phyloP scores from a whole-genome alignment of 2,888 invertebrate species.

The Deilephila porcellus region DNA sequence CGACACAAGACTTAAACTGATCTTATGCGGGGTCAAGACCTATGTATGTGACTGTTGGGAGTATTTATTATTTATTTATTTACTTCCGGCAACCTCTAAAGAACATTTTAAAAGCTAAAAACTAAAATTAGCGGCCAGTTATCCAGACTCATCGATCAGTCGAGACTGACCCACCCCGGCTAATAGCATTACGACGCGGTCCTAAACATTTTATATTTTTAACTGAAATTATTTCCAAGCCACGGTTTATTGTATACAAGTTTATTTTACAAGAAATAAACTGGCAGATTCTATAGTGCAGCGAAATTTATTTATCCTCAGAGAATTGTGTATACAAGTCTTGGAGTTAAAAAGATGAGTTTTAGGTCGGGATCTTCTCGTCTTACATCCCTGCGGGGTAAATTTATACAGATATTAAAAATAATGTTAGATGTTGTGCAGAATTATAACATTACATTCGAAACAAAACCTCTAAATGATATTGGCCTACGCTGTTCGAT shows the following conservation, averaged over 20 bases:
- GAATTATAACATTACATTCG: too few relatives aligned
- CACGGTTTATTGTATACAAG: not conserved
- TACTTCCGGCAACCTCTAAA: too few relatives aligned
- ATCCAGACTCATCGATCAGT: not conserved
- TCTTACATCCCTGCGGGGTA: constrained; percentile 6
- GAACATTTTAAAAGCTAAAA: too few relatives aligned
- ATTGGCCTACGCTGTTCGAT: too few relatives aligned
- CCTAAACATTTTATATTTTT: constrained; percentile 2
- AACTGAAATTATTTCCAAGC: not conserved
- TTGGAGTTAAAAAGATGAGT: not conserved
- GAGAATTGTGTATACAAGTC: not conserved
- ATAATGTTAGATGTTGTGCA: too few relatives aligned
- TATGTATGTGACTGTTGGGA: too few relatives aligned
- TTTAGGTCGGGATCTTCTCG: not conserved
- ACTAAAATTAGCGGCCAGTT: too few relatives aligned
- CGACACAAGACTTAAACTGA: too few relatives aligned
- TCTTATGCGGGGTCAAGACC: too few relatives aligned
- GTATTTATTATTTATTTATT: too few relatives aligned
- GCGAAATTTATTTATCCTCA: constrained; percentile 1
- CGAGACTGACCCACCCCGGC: not conserved
- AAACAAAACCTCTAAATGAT: too few relatives aligned
- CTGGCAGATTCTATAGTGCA: not conserved
- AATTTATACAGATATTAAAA: not conserved
- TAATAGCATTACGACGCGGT: not conserved
- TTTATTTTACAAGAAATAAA: constrained; percentile 6